Evolutionary conservation across 2,797 vertebrate genomes (phyloP).

Genomic region (Rhincodon typus): DNA sequence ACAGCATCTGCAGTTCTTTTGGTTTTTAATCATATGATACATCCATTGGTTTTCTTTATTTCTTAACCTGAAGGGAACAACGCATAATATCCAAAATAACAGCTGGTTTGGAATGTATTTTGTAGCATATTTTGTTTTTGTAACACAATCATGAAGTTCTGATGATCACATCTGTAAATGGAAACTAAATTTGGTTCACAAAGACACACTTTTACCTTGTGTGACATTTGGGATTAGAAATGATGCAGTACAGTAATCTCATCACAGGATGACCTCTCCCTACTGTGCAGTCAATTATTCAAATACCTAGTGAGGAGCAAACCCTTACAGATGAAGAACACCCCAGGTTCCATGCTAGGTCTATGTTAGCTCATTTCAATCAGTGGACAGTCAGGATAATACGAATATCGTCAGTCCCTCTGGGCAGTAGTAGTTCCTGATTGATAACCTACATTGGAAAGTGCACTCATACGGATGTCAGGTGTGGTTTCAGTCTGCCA

Average conservation of each 20-base stretch:
- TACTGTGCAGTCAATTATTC: too few species aligned
- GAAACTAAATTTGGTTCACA: neutral
- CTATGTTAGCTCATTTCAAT: neutral
- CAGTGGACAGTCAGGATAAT: neutral
- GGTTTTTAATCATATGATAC: neutral
- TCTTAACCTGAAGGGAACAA: too few species aligned
- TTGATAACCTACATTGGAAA: neutral
- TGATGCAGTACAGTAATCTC: neutral
- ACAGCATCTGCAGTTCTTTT: too few species aligned
- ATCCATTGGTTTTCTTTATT: neutral
- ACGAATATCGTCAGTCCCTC: neutral
- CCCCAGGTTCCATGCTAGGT: neutral
- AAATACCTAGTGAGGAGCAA: too few species aligned
- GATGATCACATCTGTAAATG: neutral
- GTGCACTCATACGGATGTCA: neutral
- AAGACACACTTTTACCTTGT: neutral
- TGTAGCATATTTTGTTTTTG: neutral
- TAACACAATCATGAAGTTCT: neutral
- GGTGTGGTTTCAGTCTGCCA: neutral
- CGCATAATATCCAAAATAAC: neutral
- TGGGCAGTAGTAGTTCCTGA: neutral
- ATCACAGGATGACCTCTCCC: neutral
- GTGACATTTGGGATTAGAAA: neutral
- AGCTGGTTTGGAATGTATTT: neutral
- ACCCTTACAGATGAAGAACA: neutral